Evolutionary conservation across 2,888 invertebrate genomes (phyloP).

Genomic region (Strigamia crassipes): DNA sequence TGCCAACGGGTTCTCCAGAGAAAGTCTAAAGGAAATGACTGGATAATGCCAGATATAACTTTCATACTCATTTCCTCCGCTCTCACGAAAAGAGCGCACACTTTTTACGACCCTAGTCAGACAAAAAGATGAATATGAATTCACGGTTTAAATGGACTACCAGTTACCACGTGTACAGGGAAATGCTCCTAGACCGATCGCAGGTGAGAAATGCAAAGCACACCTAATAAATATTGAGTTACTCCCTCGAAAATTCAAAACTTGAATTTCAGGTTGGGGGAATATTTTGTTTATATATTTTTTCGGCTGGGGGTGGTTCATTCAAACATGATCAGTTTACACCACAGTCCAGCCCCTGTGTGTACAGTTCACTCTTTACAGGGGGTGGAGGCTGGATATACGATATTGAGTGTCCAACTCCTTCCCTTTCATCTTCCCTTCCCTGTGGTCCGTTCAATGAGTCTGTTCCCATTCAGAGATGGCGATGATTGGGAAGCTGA

Average conservation of each 20-base stretch:
- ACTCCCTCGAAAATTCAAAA: neutral
- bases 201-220: neutral
- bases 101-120: neutral
- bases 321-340: neutral
- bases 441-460: constrained; percentile 20
- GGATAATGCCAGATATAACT: constrained; percentile 25
- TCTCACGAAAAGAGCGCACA: neutral
- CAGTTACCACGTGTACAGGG: constrained; percentile 29
- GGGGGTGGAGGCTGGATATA: neutral
- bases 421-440: constrained; percentile 13
- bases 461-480: constrained; percentile 37
- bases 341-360: neutral
- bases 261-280: neutral
- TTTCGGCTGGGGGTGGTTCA: neutral
- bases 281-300: neutral
- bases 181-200: neutral
- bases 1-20: constrained; percentile 25
- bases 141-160: constrained; percentile 1
- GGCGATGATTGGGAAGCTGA: constrained; percentile 22
- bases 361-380: neutral
- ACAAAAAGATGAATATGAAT: neutral
- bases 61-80: constrained; percentile 22
- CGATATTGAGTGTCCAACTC: neutral
- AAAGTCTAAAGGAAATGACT: constrained; percentile 28
- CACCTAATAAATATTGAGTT: constrained; percentile 5